Evolutionary conservation across 2,888 invertebrate genomes (phyloP).

Genomic region (Allacma fusca): DNA sequence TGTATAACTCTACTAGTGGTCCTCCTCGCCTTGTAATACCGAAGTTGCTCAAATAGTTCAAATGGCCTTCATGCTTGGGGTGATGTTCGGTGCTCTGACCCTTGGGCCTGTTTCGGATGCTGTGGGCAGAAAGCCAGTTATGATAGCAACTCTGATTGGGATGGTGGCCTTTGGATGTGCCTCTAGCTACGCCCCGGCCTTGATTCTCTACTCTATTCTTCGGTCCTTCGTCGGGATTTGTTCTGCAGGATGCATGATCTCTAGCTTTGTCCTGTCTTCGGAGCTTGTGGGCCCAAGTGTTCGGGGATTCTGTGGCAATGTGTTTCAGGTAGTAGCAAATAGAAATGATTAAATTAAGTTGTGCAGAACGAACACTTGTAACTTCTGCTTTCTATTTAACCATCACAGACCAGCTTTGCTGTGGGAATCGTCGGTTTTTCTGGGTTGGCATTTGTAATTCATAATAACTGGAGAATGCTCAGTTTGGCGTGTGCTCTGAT

Average conservation of each 20-base stretch:
- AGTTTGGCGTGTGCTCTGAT: conserved; percentile 51
- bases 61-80: conserved; percentile 62
- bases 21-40: conserved; percentile 59
- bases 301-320: conserved; percentile 58
- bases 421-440: conserved; percentile 61
- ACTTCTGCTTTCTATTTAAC: too few species aligned
- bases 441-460: conserved; percentile 54
- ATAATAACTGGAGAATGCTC: conserved; percentile 59
- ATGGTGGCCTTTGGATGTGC: conserved; percentile 57
- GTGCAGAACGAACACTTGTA: too few species aligned
- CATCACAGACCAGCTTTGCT: conserved; percentile 58
- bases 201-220: conserved; percentile 46
- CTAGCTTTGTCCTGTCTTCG: conserved; percentile 57
- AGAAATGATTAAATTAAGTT: too few species aligned
- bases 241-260: conserved; percentile 56
- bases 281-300: conserved; percentile 60
- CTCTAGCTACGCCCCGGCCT: conserved; percentile 57
- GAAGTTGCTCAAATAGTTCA: conserved; percentile 61
- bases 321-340: conserved; percentile 56
- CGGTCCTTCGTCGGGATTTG: conserved; percentile 46
- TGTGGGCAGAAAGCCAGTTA: conserved; percentile 57
- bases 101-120: conserved; percentile 61
- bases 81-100: conserved; percentile 61
- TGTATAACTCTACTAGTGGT: conserved; percentile 56
- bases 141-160: conserved; percentile 59